Base-by-base conservation (phyloP, 1,140 invertebrate species). In the Drosophila willistoni region DNA sequence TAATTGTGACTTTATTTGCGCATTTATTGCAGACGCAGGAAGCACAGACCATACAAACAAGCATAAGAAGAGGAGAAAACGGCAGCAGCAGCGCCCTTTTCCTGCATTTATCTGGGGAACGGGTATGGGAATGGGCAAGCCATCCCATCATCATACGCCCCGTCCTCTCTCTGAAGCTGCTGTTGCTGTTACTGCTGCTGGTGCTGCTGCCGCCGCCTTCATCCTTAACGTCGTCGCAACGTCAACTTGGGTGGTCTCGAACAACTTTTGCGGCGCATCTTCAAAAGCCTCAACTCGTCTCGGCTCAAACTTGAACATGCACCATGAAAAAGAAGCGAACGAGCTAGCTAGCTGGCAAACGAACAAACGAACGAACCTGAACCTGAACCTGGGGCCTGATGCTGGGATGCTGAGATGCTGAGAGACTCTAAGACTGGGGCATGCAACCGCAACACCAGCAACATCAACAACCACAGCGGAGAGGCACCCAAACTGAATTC, bases 161-260 rank as follows among this genome's bases (percentile, higher is more conserved):
- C 36, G 36, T 12, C 36, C 10, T 13, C 10, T 39, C 10, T 39
- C 36, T 39, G 6, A 29, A 29, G 29, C 36, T 10, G 36, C 36
- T 13, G 12, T 4, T 39, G 10, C 36, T 13, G 36, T 25, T 25
- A 4, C 22, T 25, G 22, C 36, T 12, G 36, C 22, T 25, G 22
- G 12, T 13, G 36, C 3, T 36, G 34, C 12, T 13, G 36, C 64
- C 65, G 41, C 60, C 55, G 36, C 41, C 60, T 42, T 63, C 73
- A 68, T 71, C 69, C 69, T 72, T 67, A 77, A 75, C 77, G 44
- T 73, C 61, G 63, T 36, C 68, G 60, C 61, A 47, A 64, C 74
- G 34, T 90, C 86, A 56, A 82, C 90, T 91, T 91, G 90, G 90
- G 90, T 91, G 90, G 90, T 91, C 90, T 91, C 90, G 90, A 91